phyloP scores from a whole-genome alignment of 2,888 invertebrate genomes.

The Toxonevra muliebris region DNA sequence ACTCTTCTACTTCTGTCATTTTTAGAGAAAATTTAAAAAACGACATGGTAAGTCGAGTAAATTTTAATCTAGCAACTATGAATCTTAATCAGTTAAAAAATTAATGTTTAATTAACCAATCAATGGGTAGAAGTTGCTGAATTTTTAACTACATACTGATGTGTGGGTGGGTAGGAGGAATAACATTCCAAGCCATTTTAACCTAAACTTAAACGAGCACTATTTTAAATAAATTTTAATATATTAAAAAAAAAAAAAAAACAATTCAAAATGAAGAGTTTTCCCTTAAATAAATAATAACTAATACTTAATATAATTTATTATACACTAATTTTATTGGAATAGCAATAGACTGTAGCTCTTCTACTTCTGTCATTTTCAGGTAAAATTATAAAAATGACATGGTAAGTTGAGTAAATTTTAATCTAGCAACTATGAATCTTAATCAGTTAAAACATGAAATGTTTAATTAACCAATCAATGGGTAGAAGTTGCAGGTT shows the following conservation, averaged over 20 bases:
- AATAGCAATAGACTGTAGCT: conserved; percentile 22
- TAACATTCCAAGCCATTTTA: neutral
- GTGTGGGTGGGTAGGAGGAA: neutral
- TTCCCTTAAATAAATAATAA: no score
- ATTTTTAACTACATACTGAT: neutral
- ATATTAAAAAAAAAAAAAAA: neutral
- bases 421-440: conserved; percentile 47
- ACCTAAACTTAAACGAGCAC: neutral
- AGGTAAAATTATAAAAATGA: conserved; percentile 9
- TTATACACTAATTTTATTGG: no score
- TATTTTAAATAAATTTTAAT: neutral
- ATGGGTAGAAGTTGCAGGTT: conserved; percentile 47
- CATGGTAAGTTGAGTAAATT: conserved; percentile 44
- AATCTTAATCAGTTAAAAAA: conserved; percentile 44
- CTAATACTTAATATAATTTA: no score
- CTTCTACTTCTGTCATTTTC: conserved; percentile 34
- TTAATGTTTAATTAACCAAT: conserved; percentile 38
- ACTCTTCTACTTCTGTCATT: conserved; percentile 38
- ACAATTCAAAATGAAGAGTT: no score
- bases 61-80: conserved; percentile 43
- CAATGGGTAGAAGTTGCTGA: conserved; percentile 47
- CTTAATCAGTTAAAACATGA: conserved; percentile 38
- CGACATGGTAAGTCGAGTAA: conserved; percentile 41
- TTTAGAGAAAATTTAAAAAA: neutral
- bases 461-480: conserved; percentile 40